These are phyloP conservation scores for Spilosoma lubricipeda DNA, from an alignment of 2,888 invertebrate species.

Conservation along the genomic window DNA sequence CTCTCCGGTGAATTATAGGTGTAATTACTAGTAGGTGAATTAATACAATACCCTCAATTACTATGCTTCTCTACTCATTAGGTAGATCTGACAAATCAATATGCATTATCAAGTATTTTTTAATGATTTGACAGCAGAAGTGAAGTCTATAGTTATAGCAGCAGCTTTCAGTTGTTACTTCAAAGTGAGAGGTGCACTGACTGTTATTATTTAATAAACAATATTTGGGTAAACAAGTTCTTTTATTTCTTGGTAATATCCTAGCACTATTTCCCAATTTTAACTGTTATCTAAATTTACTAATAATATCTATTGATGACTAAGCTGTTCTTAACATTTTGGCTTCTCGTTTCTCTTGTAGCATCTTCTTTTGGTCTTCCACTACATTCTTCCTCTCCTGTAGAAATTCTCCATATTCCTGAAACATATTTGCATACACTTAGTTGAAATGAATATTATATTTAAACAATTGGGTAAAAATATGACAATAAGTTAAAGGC, in stretches of 20 bases:
- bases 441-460: too few relatives aligned
- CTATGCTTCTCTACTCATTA: constrained; percentile 23
- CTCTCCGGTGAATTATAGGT: constrained; percentile 10
- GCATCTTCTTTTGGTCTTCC: constrained; percentile 90
- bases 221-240: constrained; percentile 31
- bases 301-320: constrained; percentile 42
- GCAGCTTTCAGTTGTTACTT: constrained; percentile 18
- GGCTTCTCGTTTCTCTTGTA: constrained; percentile 95
- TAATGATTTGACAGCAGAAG: constrained; percentile 28
- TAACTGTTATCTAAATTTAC: constrained; percentile 40
- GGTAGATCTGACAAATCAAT: constrained; percentile 28
- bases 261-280: neutral
- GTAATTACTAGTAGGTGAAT: neutral
- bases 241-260: constrained; percentile 24
- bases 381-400: constrained; percentile 90
- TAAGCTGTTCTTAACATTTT: constrained; percentile 94
- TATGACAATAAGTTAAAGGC: too few relatives aligned
- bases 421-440: constrained; percentile 43
- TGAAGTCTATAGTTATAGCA: constrained; percentile 21
- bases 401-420: constrained; percentile 93
- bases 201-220: constrained; percentile 42
- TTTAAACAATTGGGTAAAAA: too few relatives aligned
- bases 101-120: neutral
- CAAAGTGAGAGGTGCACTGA: constrained; percentile 27
- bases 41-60: neutral